Conservation (phyloP, 2,888 invertebrate species). For the Drosophila glabriapex region DNA sequence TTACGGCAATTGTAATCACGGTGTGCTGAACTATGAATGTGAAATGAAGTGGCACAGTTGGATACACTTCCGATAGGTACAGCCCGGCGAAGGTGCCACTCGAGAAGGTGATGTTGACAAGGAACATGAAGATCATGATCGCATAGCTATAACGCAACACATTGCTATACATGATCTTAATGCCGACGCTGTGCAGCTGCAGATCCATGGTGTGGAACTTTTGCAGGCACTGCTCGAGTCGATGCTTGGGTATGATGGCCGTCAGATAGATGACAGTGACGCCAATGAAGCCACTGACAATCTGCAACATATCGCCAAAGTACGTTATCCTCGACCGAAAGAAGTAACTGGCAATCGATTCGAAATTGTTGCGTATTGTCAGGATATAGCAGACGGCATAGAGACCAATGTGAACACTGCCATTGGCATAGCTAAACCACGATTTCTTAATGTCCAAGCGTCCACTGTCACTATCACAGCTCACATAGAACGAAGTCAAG, state of each 20-base stretch:
- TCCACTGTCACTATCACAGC: slow-evolving; percentile 48
- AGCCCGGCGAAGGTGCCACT: slow-evolving; percentile 78
- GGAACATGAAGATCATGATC: slow-evolving; percentile 65
- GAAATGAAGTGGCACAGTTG: slow-evolving; percentile 77
- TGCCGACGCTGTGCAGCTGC: slow-evolving; percentile 77
- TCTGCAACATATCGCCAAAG: slow-evolving; percentile 83
- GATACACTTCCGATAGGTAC: slow-evolving; percentile 64
- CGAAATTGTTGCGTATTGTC: slow-evolving; percentile 79
- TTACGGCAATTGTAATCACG: slow-evolving; percentile 77
- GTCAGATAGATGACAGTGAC: slow-evolving; percentile 82
- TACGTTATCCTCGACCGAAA: slow-evolving; percentile 82
- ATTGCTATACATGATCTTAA: slow-evolving; percentile 83
- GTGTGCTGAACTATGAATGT: slow-evolving; percentile 84
- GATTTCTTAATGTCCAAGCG: slow-evolving; percentile 73
- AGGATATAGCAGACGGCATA: slow-evolving; percentile 78
- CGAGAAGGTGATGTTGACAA: slow-evolving; percentile 72
- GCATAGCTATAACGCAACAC: slow-evolving; percentile 79
- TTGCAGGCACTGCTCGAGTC: slow-evolving; percentile 75
- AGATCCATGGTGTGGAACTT: slow-evolving; percentile 78
- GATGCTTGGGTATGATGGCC: slow-evolving; percentile 79
- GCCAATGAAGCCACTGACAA: slow-evolving; percentile 82
- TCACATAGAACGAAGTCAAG: slow-evolving; percentile 81
- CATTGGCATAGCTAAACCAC: slow-evolving; percentile 79
- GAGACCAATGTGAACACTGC: slow-evolving; percentile 66
- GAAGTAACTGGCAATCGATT: slow-evolving; percentile 84